Evolutionary conservation across 2,113 vertebrate genomes (phyloP), one percentile per base, ranked within the genome.

Genomic region (Halichoeres trimaculatus): DNA sequence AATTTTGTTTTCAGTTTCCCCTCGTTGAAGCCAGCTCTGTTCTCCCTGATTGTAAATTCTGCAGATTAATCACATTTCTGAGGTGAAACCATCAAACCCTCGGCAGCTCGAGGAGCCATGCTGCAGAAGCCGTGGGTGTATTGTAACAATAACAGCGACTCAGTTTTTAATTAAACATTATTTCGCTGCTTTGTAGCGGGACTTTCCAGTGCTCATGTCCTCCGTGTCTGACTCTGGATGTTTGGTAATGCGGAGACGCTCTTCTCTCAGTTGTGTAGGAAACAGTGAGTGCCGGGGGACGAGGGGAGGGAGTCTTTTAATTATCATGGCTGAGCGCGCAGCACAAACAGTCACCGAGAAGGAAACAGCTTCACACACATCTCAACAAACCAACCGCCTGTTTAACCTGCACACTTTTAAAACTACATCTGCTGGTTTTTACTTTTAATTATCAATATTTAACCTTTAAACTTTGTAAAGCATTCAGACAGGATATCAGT

Each of bases 261-360:
- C 58, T 66, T 67, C 68, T 65, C 34, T 2, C 23, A 43, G 60
- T 30, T 64, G 48, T 45, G 69, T 14, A 74, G 51, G 52, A 79
- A 80, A 84, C 26, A 41, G 50, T 10, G 48, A 70, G 59, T 51
- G 59, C 45, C 7, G 63, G 80, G 19, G 38, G 59, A 55, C 0
- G 20, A 65, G 41, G 22, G 55, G 12, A 52, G 70, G 71, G 76
- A 45, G 77, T 61, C 61, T 79, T 90, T 87, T 84, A 83, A 88
- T 89, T 78, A 87, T 59, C 87, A 79, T 17, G 64, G 67, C 23
- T 62, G 76, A 88, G 65, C 5, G 47, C 34, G 0, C 74, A 78
- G 79, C 81, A 79, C 68, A 83, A 88, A 84, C 61, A 74, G 56
- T 72, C 64, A 70, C 55, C 20, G 13, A 34, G 30, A 56, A 24